Conservation (phyloP, 2,888 invertebrate species). For the Hirtodrosophila duncani region DNA sequence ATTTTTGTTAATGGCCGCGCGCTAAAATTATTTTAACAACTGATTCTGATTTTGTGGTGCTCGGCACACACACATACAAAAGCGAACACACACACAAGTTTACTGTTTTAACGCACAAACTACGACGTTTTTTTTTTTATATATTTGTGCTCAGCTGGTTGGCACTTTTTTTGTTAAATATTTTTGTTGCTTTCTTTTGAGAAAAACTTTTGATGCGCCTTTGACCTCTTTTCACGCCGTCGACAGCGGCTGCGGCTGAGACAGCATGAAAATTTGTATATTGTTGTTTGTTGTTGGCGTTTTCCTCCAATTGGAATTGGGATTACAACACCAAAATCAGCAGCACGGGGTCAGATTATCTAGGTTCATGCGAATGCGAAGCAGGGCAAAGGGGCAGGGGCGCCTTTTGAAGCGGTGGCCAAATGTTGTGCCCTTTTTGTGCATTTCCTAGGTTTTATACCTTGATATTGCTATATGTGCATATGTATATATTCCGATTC, state of each 20-base stretch:
- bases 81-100: constrained; percentile 23
- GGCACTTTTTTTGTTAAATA: constrained; percentile 41
- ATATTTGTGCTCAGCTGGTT: constrained; percentile 54
- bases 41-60: constrained; percentile 40
- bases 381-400: constrained; percentile 24
- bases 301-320: too few relatives aligned
- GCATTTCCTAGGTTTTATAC: constrained; percentile 54
- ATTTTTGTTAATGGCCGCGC: constrained; percentile 53
- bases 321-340: too few relatives aligned
- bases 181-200: constrained; percentile 16
- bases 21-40: constrained; percentile 45
- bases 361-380: constrained; percentile 18
- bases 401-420: constrained; percentile 21
- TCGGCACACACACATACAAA: constrained; percentile 27
- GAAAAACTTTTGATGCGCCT: constrained; percentile 62
- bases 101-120: constrained; percentile 67
- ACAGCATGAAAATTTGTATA: constrained; percentile 29
- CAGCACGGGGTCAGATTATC: too few relatives aligned
- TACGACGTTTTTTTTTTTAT: constrained; percentile 60
- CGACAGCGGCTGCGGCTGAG: constrained; percentile 26
- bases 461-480: neutral
- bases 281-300: constrained; percentile 26
- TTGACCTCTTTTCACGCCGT: constrained; percentile 66
- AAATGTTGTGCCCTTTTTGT: constrained; percentile 35
- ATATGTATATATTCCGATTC: constrained; percentile 20